Evolutionary conservation across 2,797 vertebrate species (phyloP), one percentile per base, ranked within the genome.

Genomic region (Chelon labrosus): DNA sequence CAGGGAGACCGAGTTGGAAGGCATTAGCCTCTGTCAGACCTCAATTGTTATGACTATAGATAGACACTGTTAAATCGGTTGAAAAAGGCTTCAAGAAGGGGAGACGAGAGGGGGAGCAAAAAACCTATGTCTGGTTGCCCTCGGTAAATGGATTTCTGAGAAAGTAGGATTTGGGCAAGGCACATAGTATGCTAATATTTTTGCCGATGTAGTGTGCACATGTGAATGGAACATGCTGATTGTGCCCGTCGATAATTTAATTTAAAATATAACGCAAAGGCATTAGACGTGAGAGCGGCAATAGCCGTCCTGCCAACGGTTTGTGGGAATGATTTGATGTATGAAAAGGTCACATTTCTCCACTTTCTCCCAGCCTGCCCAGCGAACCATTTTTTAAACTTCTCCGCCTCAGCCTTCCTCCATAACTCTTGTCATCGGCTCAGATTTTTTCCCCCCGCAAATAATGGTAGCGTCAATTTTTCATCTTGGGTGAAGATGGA

Each of bases 21-120:
- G 77, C 73, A 89, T 91, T 88, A 91, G 68, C 79, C 76, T 79
- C 66, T 59, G 81, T 90, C 73, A 82, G 78, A 76, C 71, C 55
- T 54, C 70, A 68, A 44, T 41, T 89, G 92, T 90, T 91, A 85
- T 92, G 92, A 87, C 86, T 91, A 81, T 42, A 86, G 52, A 76
- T 66, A 84, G 65, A 82, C 64, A 65, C 74, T 20, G 54, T 46
- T 85, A 72, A 74, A 88, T 84, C 69, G 79, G 73, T 58, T 70
- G 71, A 69, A 80, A 80, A 66, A 46, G 16, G 37, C 53, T 56
- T 25, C 65, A 66, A 49, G 55, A 31, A 73, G 16, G 27, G 57
- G 20, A 59, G 74, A 56, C 13, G 19, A 16, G 46, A 63, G 47
- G 19, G 73, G 49, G 64, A 38, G 27, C 25, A 27, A 27, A 22